Evolutionary conservation across 2,888 invertebrate species (phyloP), one percentile per base, ranked within the genome.

Genomic region (Cotesia congregata): DNA sequence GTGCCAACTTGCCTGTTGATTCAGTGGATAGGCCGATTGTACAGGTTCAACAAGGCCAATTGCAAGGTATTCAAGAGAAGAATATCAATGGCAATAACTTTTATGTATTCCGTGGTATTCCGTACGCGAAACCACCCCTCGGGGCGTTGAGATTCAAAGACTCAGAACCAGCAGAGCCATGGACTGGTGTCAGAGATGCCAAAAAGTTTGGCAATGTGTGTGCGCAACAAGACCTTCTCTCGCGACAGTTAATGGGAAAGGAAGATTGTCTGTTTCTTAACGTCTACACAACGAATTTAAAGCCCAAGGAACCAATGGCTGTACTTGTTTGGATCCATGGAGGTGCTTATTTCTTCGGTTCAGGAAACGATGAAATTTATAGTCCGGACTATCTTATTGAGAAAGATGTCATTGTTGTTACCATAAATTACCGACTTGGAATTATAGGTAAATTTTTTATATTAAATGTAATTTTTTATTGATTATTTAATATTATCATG

Each of bases 361-460:
- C 77, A 70, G 76, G 64, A 40, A 75, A 68, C 38, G 68, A 76
- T 9, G 69, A 67, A 6, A 2, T 50, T 50, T 50, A 50, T 60
- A 86, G 84, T 0, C 83, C 86, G 1, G 87, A 88, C 41, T 88
- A 83, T 60, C 77, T 88, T 4, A 71, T 88, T 17, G 87, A 88
- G 65, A 83, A 85, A 40, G 87, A 87, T 64, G 85, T 88, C 5
- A 76, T 88, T 6, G n/a, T 88, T 5, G 88, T 88, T 7, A 86
- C 87, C 0, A 30, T 86, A 0, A 88, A 86, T 78, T 85, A 71
- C 38, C 83, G 88, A 71, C 79, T 86, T n/a, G 88, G 88, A 1
- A 82, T 83, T 6, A 73, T 88, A 4, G 88, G 88, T 86, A 83
- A 81, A 60, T 78, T 50, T 3, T 20, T 20, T 20, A 20, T 20